These are phyloP conservation scores for Rhagoletis pomonella DNA, from an alignment of 1,140 invertebrate species.

Conservation along the genomic window DNA sequence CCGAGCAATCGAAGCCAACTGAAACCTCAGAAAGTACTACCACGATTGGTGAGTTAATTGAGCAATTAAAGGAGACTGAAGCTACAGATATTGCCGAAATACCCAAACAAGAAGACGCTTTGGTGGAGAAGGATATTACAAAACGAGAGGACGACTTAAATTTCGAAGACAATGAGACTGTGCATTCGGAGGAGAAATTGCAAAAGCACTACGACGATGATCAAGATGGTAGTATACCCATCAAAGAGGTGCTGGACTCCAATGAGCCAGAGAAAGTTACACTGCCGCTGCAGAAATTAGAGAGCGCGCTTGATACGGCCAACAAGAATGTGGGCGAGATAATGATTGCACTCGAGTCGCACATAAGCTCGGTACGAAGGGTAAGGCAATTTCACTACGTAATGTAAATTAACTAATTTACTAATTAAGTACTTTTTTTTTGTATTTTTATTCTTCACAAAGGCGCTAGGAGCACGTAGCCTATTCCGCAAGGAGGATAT, in stretches of 20 bases:
- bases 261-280: slow-evolving; percentile 72
- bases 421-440: not conserved
- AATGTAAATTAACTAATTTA: not conserved
- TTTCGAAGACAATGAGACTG: slow-evolving; percentile 74
- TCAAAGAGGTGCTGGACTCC: slow-evolving; percentile 57
- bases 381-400: slow-evolving; percentile 58
- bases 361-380: slow-evolving; percentile 70
- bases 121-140: slow-evolving; percentile 12
- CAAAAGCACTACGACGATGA: slow-evolving; percentile 59
- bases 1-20: slow-evolving; percentile 7
- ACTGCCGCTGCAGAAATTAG: slow-evolving; percentile 75
- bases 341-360: slow-evolving; percentile 78
- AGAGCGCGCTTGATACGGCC: slow-evolving; percentile 75
- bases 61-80: slow-evolving; percentile 62
- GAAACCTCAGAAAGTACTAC: slow-evolving; percentile 55
- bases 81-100: slow-evolving; percentile 62
- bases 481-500: slow-evolving; percentile 71
- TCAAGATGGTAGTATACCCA: slow-evolving; percentile 31
- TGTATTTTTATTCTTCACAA: not conserved
- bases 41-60: slow-evolving; percentile 8
- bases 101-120: slow-evolving; percentile 52
- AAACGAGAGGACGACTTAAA: slow-evolving; percentile 62
- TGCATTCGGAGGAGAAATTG: slow-evolving; percentile 69
- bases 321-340: slow-evolving; percentile 76
- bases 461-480: slow-evolving; percentile 66